Base-by-base conservation (phyloP, 2,113 vertebrate genomes). In the Pionites leucogaster region DNA sequence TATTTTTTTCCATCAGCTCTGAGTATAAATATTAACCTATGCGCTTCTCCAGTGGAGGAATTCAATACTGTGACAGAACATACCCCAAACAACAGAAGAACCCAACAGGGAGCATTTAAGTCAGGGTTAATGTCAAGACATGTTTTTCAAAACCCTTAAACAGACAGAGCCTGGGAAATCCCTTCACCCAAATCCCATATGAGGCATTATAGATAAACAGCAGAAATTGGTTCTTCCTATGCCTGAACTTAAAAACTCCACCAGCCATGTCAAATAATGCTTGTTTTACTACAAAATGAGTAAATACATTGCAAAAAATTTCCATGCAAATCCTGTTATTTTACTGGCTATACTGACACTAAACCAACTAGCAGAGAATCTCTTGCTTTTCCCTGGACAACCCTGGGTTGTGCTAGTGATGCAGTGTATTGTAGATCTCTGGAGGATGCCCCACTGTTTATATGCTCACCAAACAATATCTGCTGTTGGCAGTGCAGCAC, bases 341-440 rank as follows among this genome's bases (percentile, higher is more conserved):
- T 86, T 67, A 20, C 28, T 69, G 23, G 11, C 14, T 50, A 5
- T 31, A 8, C 31, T 77, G 63, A 55, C 16, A 37, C 13, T 55
- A 29, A 39, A 83, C 2, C n/a, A 77, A 12, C 11, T 6, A 68
- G 33, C 17, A 69, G 17, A 55, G 53, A 71, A 86, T 22, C 8
- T 67, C 49, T 78, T 37, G 4, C 24, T 86, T 82, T 81, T 18
- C 60, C 42, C 41, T n/a, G 68, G 63, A 62, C 53, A 82, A 0
- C 5, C 24, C 20, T 1, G 4, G 52, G 42, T 69, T 24, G 10
- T 27, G 25, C 11, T 57, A 74, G n/a, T 1, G 1, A 4, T 57
- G 13, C 44, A 41, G 31, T 4, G 25, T 2, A 17, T 85, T 80
- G 59, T 55, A 70, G 75, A 52, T 31, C 57, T 82, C 70, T 59